Base-by-base conservation (phyloP, 2,797 vertebrate species). In the Parotocinclus haroldoi region DNA sequence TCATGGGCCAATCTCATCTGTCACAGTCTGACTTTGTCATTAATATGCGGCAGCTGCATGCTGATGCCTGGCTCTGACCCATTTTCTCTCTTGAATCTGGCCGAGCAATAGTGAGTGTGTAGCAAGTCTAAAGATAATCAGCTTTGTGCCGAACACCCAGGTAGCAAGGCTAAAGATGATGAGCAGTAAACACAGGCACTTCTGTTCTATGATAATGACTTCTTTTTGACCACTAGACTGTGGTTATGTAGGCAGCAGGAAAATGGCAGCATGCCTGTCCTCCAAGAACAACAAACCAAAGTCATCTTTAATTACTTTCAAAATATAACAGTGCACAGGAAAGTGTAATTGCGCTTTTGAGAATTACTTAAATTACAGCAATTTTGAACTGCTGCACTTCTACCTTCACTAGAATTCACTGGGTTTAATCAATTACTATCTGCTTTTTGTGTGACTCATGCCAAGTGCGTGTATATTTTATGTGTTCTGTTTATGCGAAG, bases 61-160 rank as follows among this genome's bases (percentile, higher is more conserved):
- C 66, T 60, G 54, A 72, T 66, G 68, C 69, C 75, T 69, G 70
- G 58, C 72, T 69, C 52, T 80, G 80, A 79, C 80, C 80, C 68
- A 73, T 82, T 82, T 82, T 73, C 74, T 74, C 56, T 4, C 65
- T 68, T 39, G 50, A 73, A 55, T 76, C 70, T 74, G 44, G 66
- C 69, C n/a, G 10, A 40, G 44, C 64, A 12, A 68, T 68, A 59
- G 61, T n/a, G 44, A 52, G 64, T 56, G 61, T 75, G 67, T 71
- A 9, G 19, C 66, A 66, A 68, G 71, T 69, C 52, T 72, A 51
- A 68, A 59, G 66, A 75, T 77, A 77, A 76, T 73, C 71, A 49
- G 65, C 73, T 77, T 62, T 63, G 57, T 45, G 19, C 57, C 45
- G 57, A 72, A 74, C 66, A 71, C 63, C 53, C 73, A 72, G 75